A percentile compares a stretch with the other conserved stretches of the same genome.
These are phyloP conservation scores for Leptatherina wallacei DNA, from an alignment of 2,797 vertebrate species.

Conservation along the genomic window DNA sequence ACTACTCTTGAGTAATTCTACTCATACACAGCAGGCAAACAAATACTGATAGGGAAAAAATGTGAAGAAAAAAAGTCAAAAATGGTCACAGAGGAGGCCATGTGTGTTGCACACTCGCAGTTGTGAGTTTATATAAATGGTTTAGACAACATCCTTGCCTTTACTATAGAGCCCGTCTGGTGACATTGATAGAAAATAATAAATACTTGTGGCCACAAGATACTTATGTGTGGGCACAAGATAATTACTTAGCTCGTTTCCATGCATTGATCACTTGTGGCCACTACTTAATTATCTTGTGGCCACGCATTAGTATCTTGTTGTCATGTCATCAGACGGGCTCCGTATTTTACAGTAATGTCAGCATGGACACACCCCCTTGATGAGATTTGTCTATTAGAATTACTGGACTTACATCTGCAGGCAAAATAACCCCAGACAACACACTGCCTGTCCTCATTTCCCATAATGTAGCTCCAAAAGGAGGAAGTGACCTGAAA, in stretches of 20 bases:
- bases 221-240: too few relatives aligned
- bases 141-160: constrained; percentile 4
- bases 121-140: constrained; percentile 22
- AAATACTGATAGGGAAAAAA: constrained; percentile 61
- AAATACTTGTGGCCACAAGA: too few relatives aligned
- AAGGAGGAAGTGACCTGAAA: constrained; percentile 38
- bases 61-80: constrained; percentile 14
- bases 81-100: constrained; percentile 15
- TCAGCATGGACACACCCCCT: constrained; percentile 31
- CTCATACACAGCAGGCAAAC: constrained; percentile 41
- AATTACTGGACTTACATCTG: constrained; percentile 37
- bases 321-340: too few relatives aligned
- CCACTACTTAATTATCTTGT: too few relatives aligned
- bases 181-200: too few relatives aligned
- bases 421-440: constrained; percentile 28
- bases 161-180: too few relatives aligned
- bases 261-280: too few relatives aligned
- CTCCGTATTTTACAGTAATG: constrained; percentile 1
- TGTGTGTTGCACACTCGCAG: background rate
- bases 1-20: constrained; percentile 45
- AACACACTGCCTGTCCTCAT: constrained; percentile 9
- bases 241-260: too few relatives aligned
- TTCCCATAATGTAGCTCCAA: constrained; percentile 16
- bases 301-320: too few relatives aligned
- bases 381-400: constrained; percentile 31